Evolutionary conservation across 2,113 vertebrate species (phyloP), one percentile per base, ranked within the genome.

Genomic region (Neolamprologus toae): DNA sequence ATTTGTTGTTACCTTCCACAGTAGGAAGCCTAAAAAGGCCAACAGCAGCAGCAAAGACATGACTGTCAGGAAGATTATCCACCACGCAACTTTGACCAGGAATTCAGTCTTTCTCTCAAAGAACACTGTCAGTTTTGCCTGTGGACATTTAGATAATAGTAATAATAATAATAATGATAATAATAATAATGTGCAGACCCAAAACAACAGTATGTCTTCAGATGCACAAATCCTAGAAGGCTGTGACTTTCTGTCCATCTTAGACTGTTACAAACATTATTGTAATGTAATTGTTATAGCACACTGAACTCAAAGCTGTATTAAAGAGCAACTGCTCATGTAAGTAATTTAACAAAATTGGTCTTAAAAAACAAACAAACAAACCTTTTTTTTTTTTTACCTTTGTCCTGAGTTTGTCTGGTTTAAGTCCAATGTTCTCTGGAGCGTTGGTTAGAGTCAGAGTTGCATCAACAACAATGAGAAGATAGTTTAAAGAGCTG

Each of bases 41-140:
- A 95, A 6, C 11, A 95, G 17, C 71, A 96, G 86, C 13, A 96
- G 85, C 73, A 90, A 80, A 3, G 89, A 86, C 4, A 94, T 4
- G 51, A 96, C 68, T 2, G 94, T 94, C 81, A 96, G 86, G 23
- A 95, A 12, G 85, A 95, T 95, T 10, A 96, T 94, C 93, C 95
- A 96, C 95, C 95, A 96, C 9, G 95, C 92, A 21, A 94, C 91
- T 86, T 91, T 95, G 63, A 80, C 84, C 12, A 91, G 81, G 16
- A 88, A 87, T 47, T 81, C 7, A 6, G 21, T 10, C 61, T 94
- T 87, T 81, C 21, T 94, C 57, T 95, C 86, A 23, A 98, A 96
- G 84, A 99, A 99, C 33, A 99, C 97, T 0, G 97, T 98, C 66
- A 99, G 94, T 26, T 96, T 98, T 21, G 98, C 97, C 98, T 99